Conservation (phyloP, 2,888 invertebrate species). For the Cerceris rybyensis region DNA sequence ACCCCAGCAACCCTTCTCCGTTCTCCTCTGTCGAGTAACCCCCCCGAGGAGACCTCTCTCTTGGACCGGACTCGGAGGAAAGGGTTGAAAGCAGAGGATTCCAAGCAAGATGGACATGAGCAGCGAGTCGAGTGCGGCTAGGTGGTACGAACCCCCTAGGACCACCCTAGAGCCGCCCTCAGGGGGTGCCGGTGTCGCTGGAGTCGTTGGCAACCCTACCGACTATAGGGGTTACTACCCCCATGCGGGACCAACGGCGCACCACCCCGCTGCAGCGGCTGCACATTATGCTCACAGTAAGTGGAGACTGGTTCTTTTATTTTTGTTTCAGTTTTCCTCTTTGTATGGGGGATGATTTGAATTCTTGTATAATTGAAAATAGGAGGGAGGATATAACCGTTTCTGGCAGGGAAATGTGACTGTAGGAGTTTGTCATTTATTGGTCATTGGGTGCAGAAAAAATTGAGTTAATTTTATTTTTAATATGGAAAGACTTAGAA, state of each 20-base stretch:
- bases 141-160: constrained; percentile 81
- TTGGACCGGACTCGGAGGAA: not conserved
- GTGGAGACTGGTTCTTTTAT: constrained; percentile 53
- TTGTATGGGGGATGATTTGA: not conserved
- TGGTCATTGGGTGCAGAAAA: no score
- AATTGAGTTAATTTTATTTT: no score
- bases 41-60: constrained; percentile 4
- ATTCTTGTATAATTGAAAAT: no score
- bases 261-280: constrained; percentile 79
- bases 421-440: no score
- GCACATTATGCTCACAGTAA: constrained; percentile 81
- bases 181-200: constrained; percentile 70
- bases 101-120: constrained; percentile 81
- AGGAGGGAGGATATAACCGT: no score
- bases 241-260: constrained; percentile 79
- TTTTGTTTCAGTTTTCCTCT: not conserved
- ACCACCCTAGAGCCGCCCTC: constrained; percentile 77
- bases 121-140: constrained; percentile 81
- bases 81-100: constrained; percentile 62
- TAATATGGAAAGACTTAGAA: no score
- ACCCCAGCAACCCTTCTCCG: not conserved
- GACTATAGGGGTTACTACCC: constrained; percentile 81
- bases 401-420: no score
- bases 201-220: constrained; percentile 75
- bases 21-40: not conserved